Conservation (phyloP, 2,797 vertebrate species). For the Diglossa cyanea region DNA sequence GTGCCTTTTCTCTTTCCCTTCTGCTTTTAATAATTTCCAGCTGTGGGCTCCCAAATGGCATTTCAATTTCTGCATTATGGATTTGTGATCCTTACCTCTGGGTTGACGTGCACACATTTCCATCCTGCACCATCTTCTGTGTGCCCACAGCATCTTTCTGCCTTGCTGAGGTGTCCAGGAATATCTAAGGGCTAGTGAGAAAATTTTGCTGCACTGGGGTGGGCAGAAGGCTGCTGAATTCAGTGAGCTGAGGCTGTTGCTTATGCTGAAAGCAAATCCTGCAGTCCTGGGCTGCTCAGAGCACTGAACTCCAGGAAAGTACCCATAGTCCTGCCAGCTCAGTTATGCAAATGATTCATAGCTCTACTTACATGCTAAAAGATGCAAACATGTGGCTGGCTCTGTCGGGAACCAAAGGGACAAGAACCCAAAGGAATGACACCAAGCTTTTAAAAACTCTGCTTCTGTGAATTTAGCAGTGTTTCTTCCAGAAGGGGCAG, state of each 20-base stretch:
- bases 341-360: background rate
- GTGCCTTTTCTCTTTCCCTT: background rate
- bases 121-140: background rate
- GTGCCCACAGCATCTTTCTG: background rate
- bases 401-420: background rate
- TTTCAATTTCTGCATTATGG: background rate
- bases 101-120: accelerated
- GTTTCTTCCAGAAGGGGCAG: background rate
- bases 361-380: background rate
- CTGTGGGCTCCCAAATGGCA: background rate
- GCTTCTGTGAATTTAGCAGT: background rate
- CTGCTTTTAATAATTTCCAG: background rate
- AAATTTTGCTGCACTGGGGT: background rate
- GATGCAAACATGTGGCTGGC: accelerated
- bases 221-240: background rate
- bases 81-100: background rate
- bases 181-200: background rate
- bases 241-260: accelerated
- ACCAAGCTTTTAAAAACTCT: accelerated
- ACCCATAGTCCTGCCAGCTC: background rate
- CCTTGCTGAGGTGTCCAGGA: background rate
- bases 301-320: background rate
- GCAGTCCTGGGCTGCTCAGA: background rate
- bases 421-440: background rate
- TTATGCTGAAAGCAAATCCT: background rate